Evolutionary conservation across 2,888 invertebrate species (phyloP), one percentile per base, ranked within the genome.

Genomic region (Lasioglossum vierecki): DNA sequence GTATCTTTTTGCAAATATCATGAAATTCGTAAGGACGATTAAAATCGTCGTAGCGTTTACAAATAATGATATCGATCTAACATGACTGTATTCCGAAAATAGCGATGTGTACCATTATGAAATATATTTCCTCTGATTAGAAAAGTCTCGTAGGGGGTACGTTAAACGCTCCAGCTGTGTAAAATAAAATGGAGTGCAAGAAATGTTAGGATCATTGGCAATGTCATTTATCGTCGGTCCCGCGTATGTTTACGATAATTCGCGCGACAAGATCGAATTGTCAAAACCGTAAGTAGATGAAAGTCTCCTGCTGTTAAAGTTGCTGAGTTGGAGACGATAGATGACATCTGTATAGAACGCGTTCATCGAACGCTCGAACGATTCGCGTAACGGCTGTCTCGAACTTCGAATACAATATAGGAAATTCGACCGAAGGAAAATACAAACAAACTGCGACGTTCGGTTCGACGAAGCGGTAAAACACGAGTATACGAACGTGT

Each of bases 341-440:
- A 76, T 85, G 86, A 80, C 82, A 87, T 85, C 82, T 81, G 80
- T 63, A 77, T 11, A 87, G 78, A 81, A 88, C 84, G 84, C 83
- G 74, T 74, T 82, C 35, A 74, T 49, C 57, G 68, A 71, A 53
- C 68, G 41, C 30, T 78, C 26, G 26, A 79, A 2, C 44, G 46
- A 39, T 66, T 82, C 71, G 30, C n/a, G 18, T 30, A 13, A 49
- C 30, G 26, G 13, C 39, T 26, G 70, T 72, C 44, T 35, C 8
- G n/a, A 77, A 63, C 41, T 49, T 77, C 5, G 0, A 35, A 2
- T 11, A 66, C 22, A 26, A 13, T 9, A 4, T 13, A 41, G 18
- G 0, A 22, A n/a, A 22, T 35, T 41, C 49, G 22, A 49, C 46
- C 63, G 74, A 78, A 68, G 6, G 13, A 53, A 44, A 68, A 75